Base-by-base conservation (phyloP, 1,140 invertebrate species). In the Apis cerana region DNA sequence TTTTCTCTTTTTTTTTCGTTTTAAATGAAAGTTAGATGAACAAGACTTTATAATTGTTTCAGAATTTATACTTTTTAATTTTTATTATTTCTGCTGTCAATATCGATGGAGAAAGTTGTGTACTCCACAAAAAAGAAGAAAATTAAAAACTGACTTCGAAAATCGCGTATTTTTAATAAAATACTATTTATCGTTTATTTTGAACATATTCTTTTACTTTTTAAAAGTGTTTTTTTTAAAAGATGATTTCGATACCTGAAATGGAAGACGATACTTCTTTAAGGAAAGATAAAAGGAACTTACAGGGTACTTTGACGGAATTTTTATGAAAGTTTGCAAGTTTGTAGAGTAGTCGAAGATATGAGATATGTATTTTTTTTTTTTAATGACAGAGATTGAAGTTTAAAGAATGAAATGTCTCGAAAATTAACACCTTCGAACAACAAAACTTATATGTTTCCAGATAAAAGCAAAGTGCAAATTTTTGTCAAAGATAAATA, bases 391-490 rank as follows among this genome's bases (percentile, higher is more conserved):
- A 54, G 48, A 23, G 9, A 21, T 8, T 11, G 10, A 12, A 43
- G 48, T 50, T 65, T 33, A 43, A 52, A 17, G 50, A 50, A 52
- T 43, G 23, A 62, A 62, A 50, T 17, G 19, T 23, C 43, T 27
- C 2, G 72, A 52, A 50, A 75, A 62, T 75, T 23, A 62, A 62
- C 72, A 23, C 33, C 17, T 4, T 17, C 15, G 10, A 19, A 43
- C 17, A 11, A 27, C 15, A 4, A 15, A 33, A 1, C 1, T 17
- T 64, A 17, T 0, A 0, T 17, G 15, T 0, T 33, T 3, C 15
- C 9, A 10, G 9, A 4, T 1, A 1, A 33, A 64, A 3, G 1
- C 1, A 1, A 0, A 2, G 1, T 13, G 13, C 27, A 17, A 27
- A 62, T 62, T 27, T 9, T 2, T 17, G 8, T 17, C 13, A 8